Evolutionary conservation across 1,140 invertebrate species (phyloP).

Genomic region (Babylonia areolata): DNA sequence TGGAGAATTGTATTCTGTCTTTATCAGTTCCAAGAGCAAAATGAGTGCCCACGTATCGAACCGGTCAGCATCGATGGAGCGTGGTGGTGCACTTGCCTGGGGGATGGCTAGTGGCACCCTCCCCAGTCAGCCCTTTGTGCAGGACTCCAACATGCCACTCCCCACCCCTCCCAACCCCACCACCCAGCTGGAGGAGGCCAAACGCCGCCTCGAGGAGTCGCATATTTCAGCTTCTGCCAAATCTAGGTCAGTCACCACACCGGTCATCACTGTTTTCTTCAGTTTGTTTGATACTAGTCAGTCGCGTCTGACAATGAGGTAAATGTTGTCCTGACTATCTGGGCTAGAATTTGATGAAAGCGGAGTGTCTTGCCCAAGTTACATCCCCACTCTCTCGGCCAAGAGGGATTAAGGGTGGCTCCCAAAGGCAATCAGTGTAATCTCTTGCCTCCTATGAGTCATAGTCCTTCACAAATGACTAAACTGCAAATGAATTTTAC

Average conservation of each 20-base stretch:
- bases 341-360: too few relatives aligned
- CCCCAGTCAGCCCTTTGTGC: slow-evolving; percentile 81
- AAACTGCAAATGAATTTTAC: too few relatives aligned
- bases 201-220: slow-evolving; percentile 81
- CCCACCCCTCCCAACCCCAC: slow-evolving; percentile 82
- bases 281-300: too few relatives aligned
- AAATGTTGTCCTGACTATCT: too few relatives aligned
- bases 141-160: slow-evolving; percentile 83
- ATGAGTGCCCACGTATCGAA: slow-evolving; percentile 49
- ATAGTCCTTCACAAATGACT: too few relatives aligned
- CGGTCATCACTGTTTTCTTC: too few relatives aligned
- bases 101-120: slow-evolving; percentile 48
- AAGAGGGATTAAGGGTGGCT: too few relatives aligned
- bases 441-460: too few relatives aligned
- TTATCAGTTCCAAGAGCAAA: slow-evolving; percentile 45
- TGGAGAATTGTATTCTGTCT: background rate
- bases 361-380: too few relatives aligned
- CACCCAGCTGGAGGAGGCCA: slow-evolving; percentile 86
- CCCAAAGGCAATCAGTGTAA: too few relatives aligned
- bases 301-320: too few relatives aligned
- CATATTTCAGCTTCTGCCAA: slow-evolving; percentile 57
- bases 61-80: slow-evolving; percentile 79
- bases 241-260: slow-evolving; percentile 60
- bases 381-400: too few relatives aligned
- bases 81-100: slow-evolving; percentile 69